Base-by-base conservation (phyloP, 2,888 invertebrate genomes). In the Nasonovia ribisnigri region DNA sequence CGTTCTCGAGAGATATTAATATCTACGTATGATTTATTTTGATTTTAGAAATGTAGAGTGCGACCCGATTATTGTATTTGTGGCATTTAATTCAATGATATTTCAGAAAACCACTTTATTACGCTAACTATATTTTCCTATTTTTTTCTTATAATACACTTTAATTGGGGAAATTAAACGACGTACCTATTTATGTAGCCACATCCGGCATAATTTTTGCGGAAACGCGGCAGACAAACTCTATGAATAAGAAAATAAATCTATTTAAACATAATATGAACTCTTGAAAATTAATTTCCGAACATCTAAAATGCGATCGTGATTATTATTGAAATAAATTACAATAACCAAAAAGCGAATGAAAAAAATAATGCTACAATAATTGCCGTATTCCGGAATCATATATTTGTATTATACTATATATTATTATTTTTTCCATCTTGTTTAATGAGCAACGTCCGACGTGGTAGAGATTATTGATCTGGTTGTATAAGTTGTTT, bases 231-330 rank as follows among this genome's bases (percentile, higher is more conserved):
- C 57, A 91, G 91, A 91, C 91, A 24, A 84, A 36, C 20, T 20
- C 0, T 54, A 51, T 57, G 5, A 57, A 26, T 57, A 57, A 5
- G 54, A 24, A 77, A 46, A 84, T 42, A 42, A 91, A 84, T 29
- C 51, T 51, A 42, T 4, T 6, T 11, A 84, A 54, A 54, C 3
- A 43, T 54, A 54, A 87, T 46, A n/a, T 24, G n/a, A 54, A 43
- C 43, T 54, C 20, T 16, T n/a, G 84, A 84, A 91, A 91, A 91
- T 84, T 46, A 57, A 91, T 91, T 91, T 91, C 91, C 91, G n/a
- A 46, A 43, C 5, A n/a, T n/a, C 5, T 43, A 13, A 91, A 86
- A 46, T 20, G 29, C 42, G 10, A 43, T 57, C 10, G 8, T 8
- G 16, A 54, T 42, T 51, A 54, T 13, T 20, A 36, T 51, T 29